Base-by-base conservation (phyloP, 2,888 invertebrate genomes). In the Agriopis marginaria region DNA sequence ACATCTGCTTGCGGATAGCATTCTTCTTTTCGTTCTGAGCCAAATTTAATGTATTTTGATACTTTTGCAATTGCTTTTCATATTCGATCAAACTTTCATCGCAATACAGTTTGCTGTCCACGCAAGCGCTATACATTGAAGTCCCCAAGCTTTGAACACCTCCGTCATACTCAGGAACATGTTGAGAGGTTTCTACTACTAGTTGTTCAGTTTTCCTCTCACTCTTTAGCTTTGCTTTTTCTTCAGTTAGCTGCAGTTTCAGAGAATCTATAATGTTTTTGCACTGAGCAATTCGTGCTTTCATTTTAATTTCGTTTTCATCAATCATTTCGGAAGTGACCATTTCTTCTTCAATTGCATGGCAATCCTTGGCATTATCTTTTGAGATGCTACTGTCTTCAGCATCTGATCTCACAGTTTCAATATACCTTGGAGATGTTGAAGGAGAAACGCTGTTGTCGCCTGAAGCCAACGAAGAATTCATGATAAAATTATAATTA, bases 1-100 rank as follows among this genome's bases (percentile, higher is more conserved):
- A 78, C 92, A 93, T 93, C 81, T 93, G 89, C 77, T 90, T 93
- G 70, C 91, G 84, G 47, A 93, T 92, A 11, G 91, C 92, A 77
- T 92, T 92, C 73, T 92, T 92, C 81, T 93, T 94, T 75, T 93
- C 93, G 59, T 87, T 84, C 73, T 94, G 93, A 11, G 93, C 94
- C 84, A 92, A 88, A 66, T 89, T 90, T 10, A 93, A 79, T 3
- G 94, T 93, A 63, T 88, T 89, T 78, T 92, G 93, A 77, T 93
- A 93, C 77, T 87, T 92, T 71, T 93, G 87, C 50, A 94, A 79
- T 77, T 93, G 93, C 75, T 91, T 92, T 75, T 93, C 93, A 74
- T 94, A 94, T 82, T 91, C 91, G 66, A 91, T 87, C 9, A 93
- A 80, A 73, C 82, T 89, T 79, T 91, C 89, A 73, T 93, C 93